Conservation (phyloP, 2,888 invertebrate genomes). For the Mesorhabditis spiculigera region DNA sequence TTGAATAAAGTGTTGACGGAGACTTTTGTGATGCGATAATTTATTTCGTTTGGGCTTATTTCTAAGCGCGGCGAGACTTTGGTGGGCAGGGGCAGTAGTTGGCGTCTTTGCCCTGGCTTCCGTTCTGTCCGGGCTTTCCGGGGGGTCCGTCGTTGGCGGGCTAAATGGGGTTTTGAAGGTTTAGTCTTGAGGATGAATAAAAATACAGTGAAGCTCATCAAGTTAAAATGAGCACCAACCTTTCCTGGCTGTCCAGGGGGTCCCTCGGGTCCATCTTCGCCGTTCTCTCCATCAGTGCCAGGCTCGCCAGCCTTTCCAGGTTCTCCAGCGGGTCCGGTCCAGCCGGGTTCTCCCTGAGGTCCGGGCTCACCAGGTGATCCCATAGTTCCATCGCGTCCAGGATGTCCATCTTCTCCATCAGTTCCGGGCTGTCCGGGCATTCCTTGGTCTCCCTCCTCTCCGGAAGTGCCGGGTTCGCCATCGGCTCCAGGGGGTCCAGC, state of each 20-base stretch:
- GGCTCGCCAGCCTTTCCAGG: slow-evolving; percentile 30
- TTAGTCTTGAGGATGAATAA: background rate
- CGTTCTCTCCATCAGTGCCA: slow-evolving; percentile 25
- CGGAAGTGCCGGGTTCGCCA: slow-evolving; percentile 12
- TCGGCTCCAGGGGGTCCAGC: slow-evolving; percentile 9
- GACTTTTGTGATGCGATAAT: background rate
- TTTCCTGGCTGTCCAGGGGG: slow-evolving; percentile 20
- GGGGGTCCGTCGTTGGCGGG: slow-evolving; percentile 3
- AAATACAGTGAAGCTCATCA: no score
- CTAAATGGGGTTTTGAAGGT: background rate
- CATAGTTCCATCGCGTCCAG: slow-evolving; percentile 20
- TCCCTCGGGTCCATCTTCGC: slow-evolving; percentile 21
- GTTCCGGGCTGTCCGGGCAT: slow-evolving; percentile 21
- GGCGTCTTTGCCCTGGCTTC: background rate
- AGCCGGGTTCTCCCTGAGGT: slow-evolving; percentile 23
- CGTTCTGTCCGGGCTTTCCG: slow-evolving; percentile 5
- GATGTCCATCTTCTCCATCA: slow-evolving; percentile 23
- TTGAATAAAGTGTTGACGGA: no score
- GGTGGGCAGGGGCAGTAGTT: slow-evolving; percentile 6
- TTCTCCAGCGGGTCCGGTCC: slow-evolving; percentile 25
- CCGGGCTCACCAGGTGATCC: slow-evolving; percentile 27
- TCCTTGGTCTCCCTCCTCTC: slow-evolving; percentile 14
- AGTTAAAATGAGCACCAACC: background rate
- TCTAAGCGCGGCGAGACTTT: background rate
- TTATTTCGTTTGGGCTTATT: background rate